Evolutionary conservation across 1,140 invertebrate genomes (phyloP), one percentile per base, ranked within the genome.

Genomic region (Rhopalosiphum maidis): DNA sequence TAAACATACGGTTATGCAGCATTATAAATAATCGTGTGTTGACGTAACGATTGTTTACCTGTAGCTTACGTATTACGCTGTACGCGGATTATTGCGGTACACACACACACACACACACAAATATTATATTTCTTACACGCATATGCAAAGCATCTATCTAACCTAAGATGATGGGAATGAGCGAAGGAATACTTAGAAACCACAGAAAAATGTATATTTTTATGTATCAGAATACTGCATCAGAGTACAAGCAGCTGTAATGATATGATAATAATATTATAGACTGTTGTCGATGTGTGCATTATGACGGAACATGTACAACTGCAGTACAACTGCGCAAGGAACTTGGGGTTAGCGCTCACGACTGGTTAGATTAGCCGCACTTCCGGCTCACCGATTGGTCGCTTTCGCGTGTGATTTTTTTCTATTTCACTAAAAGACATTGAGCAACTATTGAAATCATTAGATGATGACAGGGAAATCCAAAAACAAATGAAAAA

Each of bases 161-260:
- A 77, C 60, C 0, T 35, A 77, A 77, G 25, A n/a, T n/a, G 43
- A 48, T 8, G 83, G 30, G 5, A 88, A 87, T 7, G n/a, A 51
- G 21, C 11, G 87, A 22, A n/a, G 37, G 22, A 54, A 54, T 37
- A 23, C 48, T 89, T 54, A 37, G 48, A 89, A 89, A 89, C 51
- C 87, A 48, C 87, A 25, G 46, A 89, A 89, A 89, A 89, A 89
- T n/a, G n/a, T n/a, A n/a, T n/a, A n/a, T 89, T n/a, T 54, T 48
- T 89, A 54, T 54, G 5, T 89, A 37, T n/a, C 22, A 8, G 87
- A 48, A 48, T 86, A 82, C 35, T 37, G 43, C 41, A 41, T 41
- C 9, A 41, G 41, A 25, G 43, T 22, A 82, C 7, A 6, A 82
- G 21, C 48, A 51, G 23, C 8, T 21, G 35, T 37, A 83, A 82